Percentiles rank a stretch among this genome's conserved stretches.
These are phyloP conservation scores for Amblyopsis rosae DNA, from an alignment of 2,113 vertebrate genomes.

Conservation along the genomic window DNA sequence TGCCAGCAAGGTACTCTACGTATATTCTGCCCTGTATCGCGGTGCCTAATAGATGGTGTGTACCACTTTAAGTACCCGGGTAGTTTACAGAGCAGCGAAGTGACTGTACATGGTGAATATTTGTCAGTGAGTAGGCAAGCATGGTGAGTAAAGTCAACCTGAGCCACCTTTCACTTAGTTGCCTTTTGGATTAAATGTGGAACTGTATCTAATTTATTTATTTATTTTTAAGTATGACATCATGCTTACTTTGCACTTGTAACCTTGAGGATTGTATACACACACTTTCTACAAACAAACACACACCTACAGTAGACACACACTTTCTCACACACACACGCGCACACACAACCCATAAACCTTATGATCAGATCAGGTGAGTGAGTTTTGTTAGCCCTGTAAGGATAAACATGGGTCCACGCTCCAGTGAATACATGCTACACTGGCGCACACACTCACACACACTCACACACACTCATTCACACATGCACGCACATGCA, in stretches of 20 bases:
- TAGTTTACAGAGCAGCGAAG: too few species aligned
- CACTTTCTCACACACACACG: conserved; percentile 17
- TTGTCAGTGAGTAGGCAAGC: conserved; percentile 2
- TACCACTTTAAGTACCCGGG: too few species aligned
- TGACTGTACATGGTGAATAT: neutral
- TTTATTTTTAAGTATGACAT: conserved; percentile 41
- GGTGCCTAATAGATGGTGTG: neutral
- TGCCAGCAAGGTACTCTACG: conserved; percentile 5
- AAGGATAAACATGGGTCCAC: conserved; percentile 45
- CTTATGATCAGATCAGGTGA: conserved; percentile 38
- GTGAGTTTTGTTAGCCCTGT: conserved; percentile 38
- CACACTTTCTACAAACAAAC: conserved; percentile 32
- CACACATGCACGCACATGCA: neutral
- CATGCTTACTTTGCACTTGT: conserved; percentile 62
- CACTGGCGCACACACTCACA: neutral
- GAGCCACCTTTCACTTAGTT: neutral
- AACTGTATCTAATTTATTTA: neutral
- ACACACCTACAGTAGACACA: conserved; percentile 12
- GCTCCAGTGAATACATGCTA: conserved; percentile 29
- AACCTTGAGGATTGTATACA: neutral
- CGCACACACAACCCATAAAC: conserved; percentile 43
- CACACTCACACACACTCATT: conserved; percentile 2
- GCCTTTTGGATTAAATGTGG: conserved; percentile 27
- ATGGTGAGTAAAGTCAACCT: conserved; percentile 7
- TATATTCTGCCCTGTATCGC: neutral